These are phyloP conservation scores for Monoplex corrugatus DNA, from an alignment of 2,888 invertebrate genomes.

Conservation along the genomic window DNA sequence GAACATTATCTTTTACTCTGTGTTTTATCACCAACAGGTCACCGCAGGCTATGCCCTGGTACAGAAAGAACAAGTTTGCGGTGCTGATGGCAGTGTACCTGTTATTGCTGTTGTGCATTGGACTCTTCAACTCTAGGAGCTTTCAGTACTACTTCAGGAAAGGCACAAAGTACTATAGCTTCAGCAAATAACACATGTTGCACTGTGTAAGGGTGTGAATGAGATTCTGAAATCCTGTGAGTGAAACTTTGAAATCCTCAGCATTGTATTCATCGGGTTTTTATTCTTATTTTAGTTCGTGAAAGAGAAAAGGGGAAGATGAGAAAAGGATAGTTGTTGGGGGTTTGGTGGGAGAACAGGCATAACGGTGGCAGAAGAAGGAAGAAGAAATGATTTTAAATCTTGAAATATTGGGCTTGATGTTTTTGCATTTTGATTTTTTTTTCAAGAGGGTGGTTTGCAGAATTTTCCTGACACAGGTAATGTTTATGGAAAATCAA, in stretches of 20 bases:
- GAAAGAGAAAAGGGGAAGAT: no score
- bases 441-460: no score
- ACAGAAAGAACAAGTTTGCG: slow-evolving; percentile 70
- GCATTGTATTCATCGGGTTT: not conserved
- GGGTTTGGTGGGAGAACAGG: no score
- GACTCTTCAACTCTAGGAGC: slow-evolving; percentile 70
- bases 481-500: no score
- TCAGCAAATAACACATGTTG: not conserved
- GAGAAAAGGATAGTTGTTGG: no score
- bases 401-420: no score
- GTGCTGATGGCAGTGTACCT: slow-evolving; percentile 72
- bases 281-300: not conserved
- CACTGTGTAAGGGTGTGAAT: not conserved
- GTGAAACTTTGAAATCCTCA: not conserved
- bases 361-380: no score
- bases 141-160: slow-evolving; percentile 64
- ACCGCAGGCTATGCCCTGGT: slow-evolving; percentile 65
- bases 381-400: no score
- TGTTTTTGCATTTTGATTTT: no score
- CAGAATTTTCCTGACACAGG: no score
- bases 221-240: not conserved
- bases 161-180: slow-evolving; percentile 52
- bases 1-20: slow-evolving; percentile 5
- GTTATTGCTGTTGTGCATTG: slow-evolving; percentile 69
- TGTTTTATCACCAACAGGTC: slow-evolving; percentile 49